phyloP scores from a whole-genome alignment of 2,113 vertebrate genomes.

The Sciurus niger region DNA sequence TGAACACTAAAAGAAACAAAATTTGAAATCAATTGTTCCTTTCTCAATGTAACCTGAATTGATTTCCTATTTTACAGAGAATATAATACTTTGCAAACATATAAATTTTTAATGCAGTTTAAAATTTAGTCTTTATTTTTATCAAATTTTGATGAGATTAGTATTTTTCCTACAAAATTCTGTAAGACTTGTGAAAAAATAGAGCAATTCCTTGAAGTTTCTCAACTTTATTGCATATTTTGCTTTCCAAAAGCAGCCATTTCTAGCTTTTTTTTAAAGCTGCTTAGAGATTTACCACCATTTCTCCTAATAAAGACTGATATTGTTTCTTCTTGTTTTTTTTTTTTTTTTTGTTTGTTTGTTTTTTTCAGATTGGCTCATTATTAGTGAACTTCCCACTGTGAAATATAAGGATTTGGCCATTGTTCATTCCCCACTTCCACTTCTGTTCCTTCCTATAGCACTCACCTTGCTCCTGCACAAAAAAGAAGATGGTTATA shows the following conservation, averaged over 20 bases:
- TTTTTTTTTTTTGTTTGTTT: neutral
- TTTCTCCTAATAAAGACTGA: neutral
- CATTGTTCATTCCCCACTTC: fast-evolving
- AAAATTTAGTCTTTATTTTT: neutral
- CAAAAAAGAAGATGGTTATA: neutral
- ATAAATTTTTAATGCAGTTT: neutral
- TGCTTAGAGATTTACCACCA: neutral
- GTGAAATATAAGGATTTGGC: neutral
- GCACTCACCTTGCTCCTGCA: neutral
- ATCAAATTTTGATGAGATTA: neutral
- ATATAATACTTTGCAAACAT: neutral
- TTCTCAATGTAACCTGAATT: neutral
- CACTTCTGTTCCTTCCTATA: neutral
- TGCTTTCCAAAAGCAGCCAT: neutral
- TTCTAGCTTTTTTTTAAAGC: neutral
- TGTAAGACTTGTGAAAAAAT: neutral
- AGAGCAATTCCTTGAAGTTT: neutral
- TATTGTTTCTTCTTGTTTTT: neutral
- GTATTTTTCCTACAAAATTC: neutral
- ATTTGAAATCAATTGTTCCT: neutral
- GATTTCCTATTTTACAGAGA: neutral
- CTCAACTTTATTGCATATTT: neutral
- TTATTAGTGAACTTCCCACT: neutral
- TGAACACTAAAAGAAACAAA: constrained; percentile 7
- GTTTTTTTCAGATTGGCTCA: neutral